Base-by-base conservation (phyloP, 2,888 invertebrate genomes). In the Oscheius sp. region DNA sequence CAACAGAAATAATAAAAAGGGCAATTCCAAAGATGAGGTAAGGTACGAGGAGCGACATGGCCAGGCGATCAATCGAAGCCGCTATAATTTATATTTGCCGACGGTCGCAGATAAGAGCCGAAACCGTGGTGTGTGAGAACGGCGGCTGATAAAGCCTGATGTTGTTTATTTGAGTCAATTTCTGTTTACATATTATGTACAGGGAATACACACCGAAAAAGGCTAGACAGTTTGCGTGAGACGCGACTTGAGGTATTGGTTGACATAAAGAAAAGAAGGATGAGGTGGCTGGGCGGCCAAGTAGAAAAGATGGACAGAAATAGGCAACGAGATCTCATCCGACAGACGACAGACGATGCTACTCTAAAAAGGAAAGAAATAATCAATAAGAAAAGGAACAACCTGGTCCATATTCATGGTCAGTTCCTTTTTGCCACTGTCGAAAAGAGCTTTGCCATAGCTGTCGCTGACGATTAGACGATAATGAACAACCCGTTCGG, bases 301-400 rank as follows among this genome's bases (percentile, higher is more conserved):
- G 53, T 76, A 79, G 56, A 77, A 77, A 52, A 80, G 72, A 55
- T 80, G 78, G 3, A 80, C 74, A 1, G 79, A 76, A 56, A 79
- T 61, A 1, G 79, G 77, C 21, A 76, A 61, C n/a, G 35, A 18
- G 35, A 74, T 16, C 7, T 66, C 69, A 12, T 74, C 72, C 2
- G 69, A 59, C 18, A 81, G 45, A n/a, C 74, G 73, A n/a, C 49
- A 75, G 16, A 81, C 46, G 1, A 71, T 55, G 9, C 69, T 27
- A 23, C 68, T 53, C 76, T 76, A 69, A 63, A 75, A 13, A 1
- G 25, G 23, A 23, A 3, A 6, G 13, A 25, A 3, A 23, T 23
- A 6, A 23, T 6, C 3, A 2, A 7, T 3, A 25, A 12, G 23
- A 6, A 18, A 21, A 43, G 12, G 12, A 1, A 16, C n/a, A 1